These are phyloP conservation scores for Lagodon rhomboides DNA, from an alignment of 2,797 vertebrate species.

Conservation along the genomic window DNA sequence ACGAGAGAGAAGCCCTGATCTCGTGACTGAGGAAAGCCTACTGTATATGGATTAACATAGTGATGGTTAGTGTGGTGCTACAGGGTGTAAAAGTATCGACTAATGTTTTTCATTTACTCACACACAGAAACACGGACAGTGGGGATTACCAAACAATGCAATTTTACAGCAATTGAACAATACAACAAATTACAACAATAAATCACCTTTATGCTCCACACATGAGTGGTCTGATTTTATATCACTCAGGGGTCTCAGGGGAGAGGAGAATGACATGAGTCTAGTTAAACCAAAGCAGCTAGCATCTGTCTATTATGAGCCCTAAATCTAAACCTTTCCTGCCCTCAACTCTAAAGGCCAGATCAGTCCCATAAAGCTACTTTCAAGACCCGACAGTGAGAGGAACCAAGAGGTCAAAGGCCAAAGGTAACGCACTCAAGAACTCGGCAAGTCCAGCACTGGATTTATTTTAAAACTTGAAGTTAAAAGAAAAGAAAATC, in stretches of 20 bases:
- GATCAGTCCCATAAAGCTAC: constrained; percentile 60
- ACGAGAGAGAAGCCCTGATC: constrained; percentile 37
- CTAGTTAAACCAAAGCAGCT: constrained; percentile 35
- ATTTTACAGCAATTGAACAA: constrained; percentile 4
- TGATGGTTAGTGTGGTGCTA: constrained; percentile 42
- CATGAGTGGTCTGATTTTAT: constrained; percentile 30
- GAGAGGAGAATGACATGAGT: constrained; percentile 7
- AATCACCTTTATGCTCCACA: constrained; percentile 17
- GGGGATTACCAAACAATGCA: not conserved
- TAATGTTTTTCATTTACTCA: constrained; percentile 27
- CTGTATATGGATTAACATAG: constrained; percentile 68
- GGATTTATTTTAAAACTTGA: constrained; percentile 23
- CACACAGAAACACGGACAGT: not conserved
- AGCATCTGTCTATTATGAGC: constrained; percentile 37
- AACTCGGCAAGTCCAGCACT: not conserved
- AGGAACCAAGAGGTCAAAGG: constrained; percentile 32
- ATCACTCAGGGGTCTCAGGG: constrained; percentile 13
- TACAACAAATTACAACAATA: constrained; percentile 22
- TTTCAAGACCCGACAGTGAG: constrained; percentile 49
- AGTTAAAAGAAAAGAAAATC: not conserved
- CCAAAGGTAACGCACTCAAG: constrained; percentile 38
- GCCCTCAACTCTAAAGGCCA: constrained; percentile 26
- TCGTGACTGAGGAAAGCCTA: constrained; percentile 66
- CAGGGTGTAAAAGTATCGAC: constrained; percentile 35
- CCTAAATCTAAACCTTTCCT: constrained; percentile 24